These are phyloP conservation scores for Ammospiza caudacuta DNA, from an alignment of 2,113 vertebrate genomes.

Conservation along the genomic window DNA sequence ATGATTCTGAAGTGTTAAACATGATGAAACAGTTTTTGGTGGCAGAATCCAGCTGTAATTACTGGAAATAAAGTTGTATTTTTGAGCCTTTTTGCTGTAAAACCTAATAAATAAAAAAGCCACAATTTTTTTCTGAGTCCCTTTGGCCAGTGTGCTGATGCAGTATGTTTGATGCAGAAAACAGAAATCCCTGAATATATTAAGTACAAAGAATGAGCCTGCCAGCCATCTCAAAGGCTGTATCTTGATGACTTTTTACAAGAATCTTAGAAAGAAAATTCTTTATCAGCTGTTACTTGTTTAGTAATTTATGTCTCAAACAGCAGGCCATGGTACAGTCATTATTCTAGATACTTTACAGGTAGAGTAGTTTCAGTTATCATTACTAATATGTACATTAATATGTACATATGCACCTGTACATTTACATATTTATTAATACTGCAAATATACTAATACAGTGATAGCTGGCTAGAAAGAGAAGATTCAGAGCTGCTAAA, in stretches of 20 bases:
- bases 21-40: not conserved
- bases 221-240: not conserved
- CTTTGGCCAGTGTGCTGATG: not conserved
- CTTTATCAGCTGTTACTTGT: not conserved
- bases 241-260: conserved; percentile 2
- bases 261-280: not conserved
- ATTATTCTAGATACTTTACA: not conserved
- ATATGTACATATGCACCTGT: not conserved
- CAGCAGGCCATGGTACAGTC: not conserved
- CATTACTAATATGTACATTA: not conserved
- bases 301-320: not conserved
- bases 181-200: not conserved
- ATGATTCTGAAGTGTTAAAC: not conserved
- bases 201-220: not conserved
- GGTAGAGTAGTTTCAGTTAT: not conserved
- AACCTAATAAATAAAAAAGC: not conserved
- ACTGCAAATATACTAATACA: not conserved
- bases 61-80: not conserved
- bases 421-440: not conserved
- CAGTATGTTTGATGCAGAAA: not conserved
- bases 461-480: not conserved
- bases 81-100: not conserved
- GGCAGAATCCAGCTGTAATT: not conserved
- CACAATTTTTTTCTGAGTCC: not conserved
- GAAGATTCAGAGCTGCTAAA: not conserved